These are phyloP conservation scores for Mobula hypostoma DNA, from an alignment of 2,113 vertebrate genomes.

Conservation along the genomic window DNA sequence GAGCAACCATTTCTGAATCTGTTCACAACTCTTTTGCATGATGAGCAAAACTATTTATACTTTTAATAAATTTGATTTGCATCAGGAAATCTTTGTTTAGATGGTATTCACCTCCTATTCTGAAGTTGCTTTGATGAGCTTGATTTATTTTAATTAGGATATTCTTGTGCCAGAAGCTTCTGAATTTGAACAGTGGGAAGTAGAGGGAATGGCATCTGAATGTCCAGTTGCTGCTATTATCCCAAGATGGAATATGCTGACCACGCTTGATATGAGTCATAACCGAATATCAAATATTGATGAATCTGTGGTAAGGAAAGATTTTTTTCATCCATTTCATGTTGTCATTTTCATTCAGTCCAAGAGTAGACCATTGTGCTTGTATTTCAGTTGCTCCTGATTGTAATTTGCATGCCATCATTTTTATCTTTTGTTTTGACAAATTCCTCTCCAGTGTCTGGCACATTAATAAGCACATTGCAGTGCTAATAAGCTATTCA, in stretches of 20 bases:
- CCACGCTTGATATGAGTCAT: constrained; percentile 91
- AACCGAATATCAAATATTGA: constrained; percentile 80
- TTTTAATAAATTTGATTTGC: not conserved
- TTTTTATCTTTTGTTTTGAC: not conserved
- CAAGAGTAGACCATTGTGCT: not conserved
- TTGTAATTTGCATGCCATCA: not conserved
- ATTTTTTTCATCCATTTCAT: not conserved
- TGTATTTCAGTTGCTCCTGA: not conserved
- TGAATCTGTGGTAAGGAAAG: constrained; percentile 76
- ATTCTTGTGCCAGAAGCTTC: constrained; percentile 82
- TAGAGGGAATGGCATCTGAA: constrained; percentile 66
- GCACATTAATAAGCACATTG: not conserved
- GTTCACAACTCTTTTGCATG: not conserved
- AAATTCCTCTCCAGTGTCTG: not conserved
- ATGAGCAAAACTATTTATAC: not conserved
- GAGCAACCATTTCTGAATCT: not conserved
- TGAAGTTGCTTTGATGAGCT: not conserved
- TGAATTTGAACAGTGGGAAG: constrained; percentile 89
- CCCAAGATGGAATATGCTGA: constrained; percentile 80
- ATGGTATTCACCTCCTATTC: not conserved
- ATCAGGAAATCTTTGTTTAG: not conserved
- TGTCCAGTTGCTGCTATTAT: constrained; percentile 80
- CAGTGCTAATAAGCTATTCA: not conserved
- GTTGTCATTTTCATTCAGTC: not conserved
- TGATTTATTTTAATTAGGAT: constrained; percentile 57